Base-by-base conservation (phyloP, 2,113 vertebrate species). In the Thamnophis sirtalis region DNA sequence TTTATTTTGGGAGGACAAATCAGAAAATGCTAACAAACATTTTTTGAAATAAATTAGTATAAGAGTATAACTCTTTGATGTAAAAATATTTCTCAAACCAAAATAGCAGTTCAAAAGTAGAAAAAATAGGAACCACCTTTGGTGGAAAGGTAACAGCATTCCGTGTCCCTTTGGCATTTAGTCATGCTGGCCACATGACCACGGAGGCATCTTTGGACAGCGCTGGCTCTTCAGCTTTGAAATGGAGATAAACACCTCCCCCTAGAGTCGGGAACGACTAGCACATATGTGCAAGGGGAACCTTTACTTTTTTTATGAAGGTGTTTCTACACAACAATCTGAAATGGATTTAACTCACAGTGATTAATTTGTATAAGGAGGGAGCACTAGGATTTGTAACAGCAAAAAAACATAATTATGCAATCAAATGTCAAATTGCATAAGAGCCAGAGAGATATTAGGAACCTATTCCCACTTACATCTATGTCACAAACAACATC, bases 361-460 rank as follows among this genome's bases (percentile, higher is more conserved):
- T 80, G 33, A 80, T 80, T 80, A 80, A 38, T 80, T 38, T 80
- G 68, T 38, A 38, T 80, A 38, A 80, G 68, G 6, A 38, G 33
- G 19, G 38, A 8, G 38, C 33, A 80, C 68, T 21, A 80, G n/a
- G 15, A 38, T 80, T 80, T 80, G 15, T 28, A 2, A 21, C n/a
- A 38, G n/a, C 68, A 80, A 73, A 80, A 80, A n/a, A 80, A 17
- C 7, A 80, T 80, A 80, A 80, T 38, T 38, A 38, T 80, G 13
- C 50, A 53, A 53, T 86, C 24, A 53, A 51, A 2, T 15, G 26
- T 73, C 68, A 48, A n/a, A 50, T 90, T 73, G 22, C 17, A 50
- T 63, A 9, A 80, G 94, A 92, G 93, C 0, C 0, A 92, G 55
- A 86, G 88, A 94, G 33, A 17, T 54, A 84, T 92, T 63, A 92